Conservation (phyloP, 2,113 vertebrate genomes). For the Gambusia holbrooki region DNA sequence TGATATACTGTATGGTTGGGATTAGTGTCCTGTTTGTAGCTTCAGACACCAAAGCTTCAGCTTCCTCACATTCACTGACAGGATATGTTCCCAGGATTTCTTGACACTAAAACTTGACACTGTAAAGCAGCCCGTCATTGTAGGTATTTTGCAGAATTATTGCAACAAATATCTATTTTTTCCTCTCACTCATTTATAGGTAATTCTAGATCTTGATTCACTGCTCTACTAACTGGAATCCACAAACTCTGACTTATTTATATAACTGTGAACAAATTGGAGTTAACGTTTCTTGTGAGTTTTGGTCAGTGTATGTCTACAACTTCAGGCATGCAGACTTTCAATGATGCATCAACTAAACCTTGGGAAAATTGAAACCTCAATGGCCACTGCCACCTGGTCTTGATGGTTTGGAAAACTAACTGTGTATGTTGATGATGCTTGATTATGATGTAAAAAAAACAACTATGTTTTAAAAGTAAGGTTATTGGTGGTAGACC, state of each 20-base stretch:
- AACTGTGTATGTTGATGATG: too few species aligned
- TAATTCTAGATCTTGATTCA: too few species aligned
- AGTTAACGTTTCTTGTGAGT: background rate
- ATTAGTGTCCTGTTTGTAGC: background rate
- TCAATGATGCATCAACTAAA: background rate
- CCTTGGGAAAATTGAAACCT: background rate
- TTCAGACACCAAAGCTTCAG: background rate
- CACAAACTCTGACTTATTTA: too few species aligned
- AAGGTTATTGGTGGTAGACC: slow-evolving; percentile 59
- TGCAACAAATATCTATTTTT: background rate
- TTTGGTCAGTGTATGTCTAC: background rate
- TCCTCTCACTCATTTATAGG: background rate
- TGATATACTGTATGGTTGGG: background rate
- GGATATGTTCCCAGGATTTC: too few species aligned
- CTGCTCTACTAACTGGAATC: too few species aligned
- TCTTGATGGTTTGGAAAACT: too few species aligned
- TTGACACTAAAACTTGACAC: too few species aligned
- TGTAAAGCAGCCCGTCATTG: background rate
- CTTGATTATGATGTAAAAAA: slow-evolving; percentile 4
- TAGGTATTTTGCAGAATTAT: background rate
- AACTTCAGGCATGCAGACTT: background rate
- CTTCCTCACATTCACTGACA: too few species aligned
- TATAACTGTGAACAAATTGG: too few species aligned
- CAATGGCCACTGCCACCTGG: background rate
- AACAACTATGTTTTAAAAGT: slow-evolving; percentile 37